Base-by-base conservation (phyloP, 2,888 invertebrate genomes). In the Hydrotaea cyrtoneurina region DNA sequence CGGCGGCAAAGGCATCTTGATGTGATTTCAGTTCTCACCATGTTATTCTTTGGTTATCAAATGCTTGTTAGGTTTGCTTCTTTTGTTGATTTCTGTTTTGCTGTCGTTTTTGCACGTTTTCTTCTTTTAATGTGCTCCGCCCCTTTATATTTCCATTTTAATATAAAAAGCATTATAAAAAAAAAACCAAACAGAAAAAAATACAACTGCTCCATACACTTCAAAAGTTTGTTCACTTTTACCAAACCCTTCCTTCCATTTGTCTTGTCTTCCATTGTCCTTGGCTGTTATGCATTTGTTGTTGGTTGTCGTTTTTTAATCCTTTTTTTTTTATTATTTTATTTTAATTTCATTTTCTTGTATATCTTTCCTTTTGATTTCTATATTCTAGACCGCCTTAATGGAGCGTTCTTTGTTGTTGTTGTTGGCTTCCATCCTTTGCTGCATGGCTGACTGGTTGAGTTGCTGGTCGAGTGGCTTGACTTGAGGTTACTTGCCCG, bases 101-200 rank as follows among this genome's bases (percentile, higher is more conserved):
- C 62, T 17, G 15, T 23, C 10, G 1, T 19, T 64, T 69, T 69
- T 69, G 31, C 31, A 21, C 17, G 5, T 43, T 39, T 43, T 69
- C 69, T 69, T 87, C 89, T 90, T 90, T 88, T 89, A 90, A 90
- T 90, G 88, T 90, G 90, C 89, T 89, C 90, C 90, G 90, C 90
- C 90, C 90, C 86, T 89, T 89, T 90, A 90, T 69, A 39, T 36
- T 46, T 87, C 19, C 46, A 78, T 78, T 62, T 71, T 23, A 69
- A 17, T 69, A 46, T 43, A 69, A 66, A 72, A 50, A 53, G n/a
- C n/a, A 71, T 23, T n/a, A n/a, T n/a, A 50, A 62, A 79, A 76
- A 83, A 76, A 76, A 76, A 80, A 83, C 55, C 57, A 39, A 50
- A n/a, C n/a, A n/a, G n/a, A n/a, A n/a, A 76, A 55, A 71, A 75